These are phyloP conservation scores for Patella depressa DNA, from an alignment of 2,888 invertebrate species.

Conservation along the genomic window DNA sequence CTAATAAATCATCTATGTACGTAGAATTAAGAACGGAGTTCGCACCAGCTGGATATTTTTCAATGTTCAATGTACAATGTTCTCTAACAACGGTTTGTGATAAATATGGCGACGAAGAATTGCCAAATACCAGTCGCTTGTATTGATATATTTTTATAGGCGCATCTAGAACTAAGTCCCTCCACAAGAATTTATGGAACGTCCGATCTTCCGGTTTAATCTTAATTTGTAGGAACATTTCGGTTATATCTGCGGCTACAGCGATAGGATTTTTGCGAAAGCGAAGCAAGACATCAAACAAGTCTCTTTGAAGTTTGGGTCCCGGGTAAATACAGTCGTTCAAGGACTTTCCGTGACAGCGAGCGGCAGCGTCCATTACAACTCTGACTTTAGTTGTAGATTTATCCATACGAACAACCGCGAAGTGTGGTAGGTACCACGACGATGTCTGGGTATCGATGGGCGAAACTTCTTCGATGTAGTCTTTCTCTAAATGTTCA, in stretches of 20 bases:
- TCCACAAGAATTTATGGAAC: constrained; percentile 7
- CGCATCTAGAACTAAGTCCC: neutral
- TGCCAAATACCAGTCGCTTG: too few species aligned
- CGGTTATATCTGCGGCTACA: neutral
- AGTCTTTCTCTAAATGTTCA: neutral
- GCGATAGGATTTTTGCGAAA: neutral
- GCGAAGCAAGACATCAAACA: neutral
- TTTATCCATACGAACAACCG: neutral
- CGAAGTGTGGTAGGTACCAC: constrained; percentile 4
- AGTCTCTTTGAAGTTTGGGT: neutral
- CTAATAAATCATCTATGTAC: too few species aligned
- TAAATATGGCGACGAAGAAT: too few species aligned
- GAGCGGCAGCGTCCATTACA: constrained; percentile 3
- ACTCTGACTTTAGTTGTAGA: neutral
- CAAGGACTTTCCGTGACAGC: too few species aligned
- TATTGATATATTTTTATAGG: neutral
- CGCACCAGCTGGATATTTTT: too few species aligned
- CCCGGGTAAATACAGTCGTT: too few species aligned
- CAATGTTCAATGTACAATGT: too few species aligned
- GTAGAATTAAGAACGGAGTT: too few species aligned
- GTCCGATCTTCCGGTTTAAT: neutral
- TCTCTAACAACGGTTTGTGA: too few species aligned
- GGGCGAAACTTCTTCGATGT: neutral
- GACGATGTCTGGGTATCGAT: too few species aligned
- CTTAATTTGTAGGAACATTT: neutral